phyloP scores from a whole-genome alignment of 2,888 invertebrate species.

The Ectemnius lituratus region DNA sequence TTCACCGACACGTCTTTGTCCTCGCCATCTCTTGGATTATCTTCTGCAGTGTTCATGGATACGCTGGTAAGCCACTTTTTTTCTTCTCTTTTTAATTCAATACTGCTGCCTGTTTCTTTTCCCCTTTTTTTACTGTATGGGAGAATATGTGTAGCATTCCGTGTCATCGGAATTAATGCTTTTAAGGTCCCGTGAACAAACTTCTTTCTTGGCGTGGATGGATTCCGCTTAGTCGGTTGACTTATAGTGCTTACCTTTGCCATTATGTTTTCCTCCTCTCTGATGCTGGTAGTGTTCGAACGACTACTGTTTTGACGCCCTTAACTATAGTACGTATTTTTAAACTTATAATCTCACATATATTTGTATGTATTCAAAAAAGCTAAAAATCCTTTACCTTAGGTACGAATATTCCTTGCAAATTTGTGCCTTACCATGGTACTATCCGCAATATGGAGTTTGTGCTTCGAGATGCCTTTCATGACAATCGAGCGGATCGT shows the following conservation, averaged over 20 bases:
- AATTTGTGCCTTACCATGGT: slow-evolving; percentile 65
- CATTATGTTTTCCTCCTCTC: slow-evolving; percentile 70
- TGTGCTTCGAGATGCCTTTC: slow-evolving; percentile 72
- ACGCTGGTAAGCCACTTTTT: slow-evolving; percentile 79
- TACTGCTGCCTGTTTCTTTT: not conserved
- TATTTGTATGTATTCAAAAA: too few species aligned
- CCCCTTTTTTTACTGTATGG: not conserved
- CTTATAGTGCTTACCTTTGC: slow-evolving; percentile 73
- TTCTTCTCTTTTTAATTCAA: not conserved
- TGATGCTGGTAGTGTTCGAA: slow-evolving; percentile 63
- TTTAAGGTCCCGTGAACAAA: slow-evolving; percentile 64
- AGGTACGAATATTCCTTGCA: slow-evolving; percentile 67
- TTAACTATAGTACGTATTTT: slow-evolving; percentile 56
- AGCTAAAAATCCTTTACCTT: not conserved
- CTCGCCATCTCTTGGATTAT: slow-evolving; percentile 72
- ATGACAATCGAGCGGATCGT: slow-evolving; percentile 57
- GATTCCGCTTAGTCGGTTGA: slow-evolving; percentile 71
- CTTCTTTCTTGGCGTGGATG: slow-evolving; percentile 70
- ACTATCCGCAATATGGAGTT: slow-evolving; percentile 60
- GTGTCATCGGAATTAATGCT: not conserved
- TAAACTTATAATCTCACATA: too few species aligned
- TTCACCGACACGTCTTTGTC: slow-evolving; percentile 70
- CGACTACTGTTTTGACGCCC: slow-evolving; percentile 54
- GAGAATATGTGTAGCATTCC: not conserved
- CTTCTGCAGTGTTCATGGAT: slow-evolving; percentile 83